Evolutionary conservation across 2,888 invertebrate genomes (phyloP).

Genomic region (Andrena haemorrhoa): DNA sequence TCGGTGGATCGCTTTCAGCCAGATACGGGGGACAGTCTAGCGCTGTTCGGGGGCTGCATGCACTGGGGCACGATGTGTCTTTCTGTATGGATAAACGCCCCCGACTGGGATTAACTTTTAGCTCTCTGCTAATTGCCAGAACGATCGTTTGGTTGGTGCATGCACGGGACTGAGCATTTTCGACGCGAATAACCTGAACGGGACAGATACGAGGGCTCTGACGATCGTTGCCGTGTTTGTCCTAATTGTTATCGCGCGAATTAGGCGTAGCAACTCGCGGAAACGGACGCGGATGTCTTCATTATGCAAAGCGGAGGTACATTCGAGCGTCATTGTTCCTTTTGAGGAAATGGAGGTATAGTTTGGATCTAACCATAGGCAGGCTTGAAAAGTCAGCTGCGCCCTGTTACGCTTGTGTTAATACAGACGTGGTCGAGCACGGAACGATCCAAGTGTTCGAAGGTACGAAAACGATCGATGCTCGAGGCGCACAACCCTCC

Average conservation of each 20-base stretch:
- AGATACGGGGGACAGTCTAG: constrained; percentile 26
- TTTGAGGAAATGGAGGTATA: neutral
- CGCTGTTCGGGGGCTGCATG: neutral
- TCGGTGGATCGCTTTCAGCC: constrained; percentile 61
- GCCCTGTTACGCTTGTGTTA: too few species aligned
- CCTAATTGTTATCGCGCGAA: constrained; percentile 3
- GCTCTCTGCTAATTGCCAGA: constrained; percentile 40
- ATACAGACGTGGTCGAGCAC: neutral
- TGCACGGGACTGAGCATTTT: neutral
- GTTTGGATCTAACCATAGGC: too few species aligned
- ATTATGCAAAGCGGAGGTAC: too few species aligned
- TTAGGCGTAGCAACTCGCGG: neutral
- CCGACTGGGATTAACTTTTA: constrained; percentile 49
- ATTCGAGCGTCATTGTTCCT: neutral
- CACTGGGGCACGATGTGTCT: constrained; percentile 32
- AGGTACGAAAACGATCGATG: constrained; percentile 4
- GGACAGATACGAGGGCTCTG: constrained; percentile 7
- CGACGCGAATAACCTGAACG: constrained; percentile 7
- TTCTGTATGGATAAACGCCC: constrained; percentile 46
- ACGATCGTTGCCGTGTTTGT: constrained; percentile 32
- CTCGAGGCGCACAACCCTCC: neutral
- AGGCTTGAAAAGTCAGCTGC: too few species aligned
- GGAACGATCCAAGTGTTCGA: constrained; percentile 14
- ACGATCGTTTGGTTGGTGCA: constrained; percentile 8
- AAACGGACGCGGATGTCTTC: too few species aligned